These are phyloP conservation scores for Rosalia funebris DNA, from an alignment of 2,888 invertebrate species.

Conservation along the genomic window DNA sequence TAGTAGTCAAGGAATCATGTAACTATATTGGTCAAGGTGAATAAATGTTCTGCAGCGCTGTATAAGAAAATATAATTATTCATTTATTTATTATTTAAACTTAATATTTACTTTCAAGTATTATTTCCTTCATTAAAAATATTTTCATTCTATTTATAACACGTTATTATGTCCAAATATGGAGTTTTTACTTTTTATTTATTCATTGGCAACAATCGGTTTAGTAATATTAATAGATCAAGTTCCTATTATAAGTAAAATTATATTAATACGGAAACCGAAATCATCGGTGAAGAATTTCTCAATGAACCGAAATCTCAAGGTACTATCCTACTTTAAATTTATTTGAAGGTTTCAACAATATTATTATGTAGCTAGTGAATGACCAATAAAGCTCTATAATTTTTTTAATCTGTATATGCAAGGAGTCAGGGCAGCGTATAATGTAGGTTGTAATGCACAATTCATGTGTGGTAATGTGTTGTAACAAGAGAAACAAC, in stretches of 20 bases:
- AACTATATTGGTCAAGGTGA: slow-evolving; percentile 20
- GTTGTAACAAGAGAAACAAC: too few relatives aligned
- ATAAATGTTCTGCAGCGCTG: slow-evolving; percentile 6
- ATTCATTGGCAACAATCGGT: neutral
- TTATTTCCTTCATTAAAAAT: neutral
- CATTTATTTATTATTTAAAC: slow-evolving; percentile 3
- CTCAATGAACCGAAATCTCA: neutral
- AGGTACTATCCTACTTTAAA: neutral
- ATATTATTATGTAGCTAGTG: neutral
- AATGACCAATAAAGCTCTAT: neutral
- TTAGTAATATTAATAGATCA: neutral
- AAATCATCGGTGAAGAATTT: neutral
- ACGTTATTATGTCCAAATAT: slow-evolving; percentile 1
- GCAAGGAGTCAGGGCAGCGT: neutral
- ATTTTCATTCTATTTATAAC: neutral
- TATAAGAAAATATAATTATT: neutral
- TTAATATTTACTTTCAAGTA: neutral
- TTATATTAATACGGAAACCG: too few relatives aligned
- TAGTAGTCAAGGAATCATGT: slow-evolving; percentile 9
- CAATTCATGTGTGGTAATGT: neutral
- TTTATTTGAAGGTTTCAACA: neutral
- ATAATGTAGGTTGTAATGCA: neutral
- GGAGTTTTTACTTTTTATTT: neutral
- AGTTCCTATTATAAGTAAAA: neutral
- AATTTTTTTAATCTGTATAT: neutral